Base-by-base conservation (phyloP, 2,888 invertebrate species). In the Luffia ferchaultella region DNA sequence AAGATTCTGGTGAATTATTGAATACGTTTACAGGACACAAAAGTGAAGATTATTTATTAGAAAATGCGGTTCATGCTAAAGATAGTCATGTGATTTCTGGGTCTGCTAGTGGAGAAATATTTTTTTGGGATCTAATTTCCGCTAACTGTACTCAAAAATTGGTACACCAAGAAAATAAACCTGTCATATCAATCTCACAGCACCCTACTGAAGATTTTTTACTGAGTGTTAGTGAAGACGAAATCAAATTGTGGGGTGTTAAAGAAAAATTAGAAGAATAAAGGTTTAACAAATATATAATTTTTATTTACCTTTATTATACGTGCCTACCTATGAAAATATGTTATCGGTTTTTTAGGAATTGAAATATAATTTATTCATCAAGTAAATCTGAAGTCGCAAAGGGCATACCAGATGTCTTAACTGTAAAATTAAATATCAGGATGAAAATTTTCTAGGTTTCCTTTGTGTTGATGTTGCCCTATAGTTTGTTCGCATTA, bases 1-100 rank as follows among this genome's bases (percentile, higher is more conserved):
- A 96, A 76, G 82, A 83, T 50, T 70, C 78, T 0, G 83, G 83
- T 0, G 82, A 83, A 52, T 55, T 82, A 2, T 54, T 83, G 1
- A 80, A 82, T 50, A 91, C 90, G 51, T 98, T 94, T 65, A 85
- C 80, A 17, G 98, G 97, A 0, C 97, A 98, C 65, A 85, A 85
- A 55, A 91, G 92, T 48, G 89, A 88, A 54, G 93, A 96, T 63
- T 93, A 92, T 69, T 91, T 92, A 61, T 86, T 98, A 44, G 97
- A 98, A 73, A 94, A 94, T 67, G 90, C 91, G 49, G 88, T 97
- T 0, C 91, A 94, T 70, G 85, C 88, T 50, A 92, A 89, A 56
- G 98, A 98, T 68, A 91, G 91, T 46, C 90, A 91, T 60, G 89
- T 99, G 45, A 78, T 98, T 43, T 93, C 95, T 17, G 98, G 98